Conservation (phyloP, 1,140 invertebrate genomes). For the Schlechtendalia chinensis region DNA sequence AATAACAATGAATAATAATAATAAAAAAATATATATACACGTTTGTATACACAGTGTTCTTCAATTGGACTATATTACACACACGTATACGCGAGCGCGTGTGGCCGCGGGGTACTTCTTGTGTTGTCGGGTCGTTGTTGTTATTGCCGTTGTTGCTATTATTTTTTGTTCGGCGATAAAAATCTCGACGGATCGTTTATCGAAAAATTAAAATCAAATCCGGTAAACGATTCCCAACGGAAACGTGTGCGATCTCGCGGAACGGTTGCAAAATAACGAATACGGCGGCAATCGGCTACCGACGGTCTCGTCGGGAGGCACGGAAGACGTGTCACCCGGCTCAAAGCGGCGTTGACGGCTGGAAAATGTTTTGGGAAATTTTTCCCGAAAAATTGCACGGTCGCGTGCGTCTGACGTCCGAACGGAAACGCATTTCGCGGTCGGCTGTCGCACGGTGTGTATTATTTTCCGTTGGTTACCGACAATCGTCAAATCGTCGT, state of each 20-base stretch:
- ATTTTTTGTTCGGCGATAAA: conserved; percentile 11
- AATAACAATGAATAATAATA: conserved; percentile 27
- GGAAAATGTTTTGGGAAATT: too few relatives aligned
- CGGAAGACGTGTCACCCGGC: too few relatives aligned
- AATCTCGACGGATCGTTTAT: background rate
- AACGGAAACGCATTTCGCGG: too few relatives aligned
- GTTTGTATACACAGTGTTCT: background rate
- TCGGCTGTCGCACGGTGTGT: too few relatives aligned
- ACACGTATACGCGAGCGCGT: background rate
- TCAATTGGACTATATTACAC: conserved; percentile 12
- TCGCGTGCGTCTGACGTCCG: too few relatives aligned
- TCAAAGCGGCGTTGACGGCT: too few relatives aligned
- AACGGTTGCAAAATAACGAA: background rate
- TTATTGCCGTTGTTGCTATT: background rate
- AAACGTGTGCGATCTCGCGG: background rate
- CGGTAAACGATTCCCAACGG: conserved; percentile 18
- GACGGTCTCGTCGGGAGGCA: too few relatives aligned
- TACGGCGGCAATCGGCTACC: too few relatives aligned
- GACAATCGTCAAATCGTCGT: too few relatives aligned
- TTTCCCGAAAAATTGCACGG: too few relatives aligned
- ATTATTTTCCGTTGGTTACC: too few relatives aligned
- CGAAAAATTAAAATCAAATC: background rate
- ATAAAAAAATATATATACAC: background rate
- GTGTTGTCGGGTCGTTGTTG: too few relatives aligned
- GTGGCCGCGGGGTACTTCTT: background rate